phyloP scores from a whole-genome alignment of 1,140 invertebrate species.

The Kradibia gibbosae region DNA sequence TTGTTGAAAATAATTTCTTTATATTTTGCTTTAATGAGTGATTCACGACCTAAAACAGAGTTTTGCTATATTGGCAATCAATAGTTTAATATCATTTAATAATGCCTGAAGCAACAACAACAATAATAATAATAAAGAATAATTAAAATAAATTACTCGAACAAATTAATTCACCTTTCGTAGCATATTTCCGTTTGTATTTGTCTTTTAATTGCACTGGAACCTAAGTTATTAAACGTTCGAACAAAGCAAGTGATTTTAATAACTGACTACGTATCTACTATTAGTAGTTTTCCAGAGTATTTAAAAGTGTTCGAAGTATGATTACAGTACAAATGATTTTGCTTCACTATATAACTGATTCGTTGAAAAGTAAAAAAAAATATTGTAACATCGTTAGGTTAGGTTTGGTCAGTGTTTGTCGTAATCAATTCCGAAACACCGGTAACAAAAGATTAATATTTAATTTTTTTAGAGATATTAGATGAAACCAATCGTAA shows the following conservation, averaged over 20 bases:
- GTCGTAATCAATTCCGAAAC: no score
- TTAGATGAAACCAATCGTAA: background rate
- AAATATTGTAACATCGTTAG: background rate
- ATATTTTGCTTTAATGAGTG: conserved; percentile 43
- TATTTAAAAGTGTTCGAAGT: background rate
- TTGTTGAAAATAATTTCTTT: conserved; percentile 59
- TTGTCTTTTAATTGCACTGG: background rate
- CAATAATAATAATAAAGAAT: no score
- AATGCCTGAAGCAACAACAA: no score
- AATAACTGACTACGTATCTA: background rate
- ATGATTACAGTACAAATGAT: background rate
- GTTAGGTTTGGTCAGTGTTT: background rate
- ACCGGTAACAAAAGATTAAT: no score
- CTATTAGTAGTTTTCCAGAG: background rate
- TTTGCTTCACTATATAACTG: background rate
- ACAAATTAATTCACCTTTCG: conserved; percentile 51
- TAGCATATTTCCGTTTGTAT: conserved; percentile 48
- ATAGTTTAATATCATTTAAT: background rate
- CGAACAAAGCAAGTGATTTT: background rate
- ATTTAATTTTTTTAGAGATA: no score
- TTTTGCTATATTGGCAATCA: background rate
- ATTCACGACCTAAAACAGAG: conserved; percentile 56
- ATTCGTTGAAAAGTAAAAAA: conserved; percentile 22
- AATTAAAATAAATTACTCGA: background rate
- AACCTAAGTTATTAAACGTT: background rate